These are phyloP conservation scores for Protobothrops mucrosquamatus DNA, from an alignment of 2,113 vertebrate species.

Conservation along the genomic window DNA sequence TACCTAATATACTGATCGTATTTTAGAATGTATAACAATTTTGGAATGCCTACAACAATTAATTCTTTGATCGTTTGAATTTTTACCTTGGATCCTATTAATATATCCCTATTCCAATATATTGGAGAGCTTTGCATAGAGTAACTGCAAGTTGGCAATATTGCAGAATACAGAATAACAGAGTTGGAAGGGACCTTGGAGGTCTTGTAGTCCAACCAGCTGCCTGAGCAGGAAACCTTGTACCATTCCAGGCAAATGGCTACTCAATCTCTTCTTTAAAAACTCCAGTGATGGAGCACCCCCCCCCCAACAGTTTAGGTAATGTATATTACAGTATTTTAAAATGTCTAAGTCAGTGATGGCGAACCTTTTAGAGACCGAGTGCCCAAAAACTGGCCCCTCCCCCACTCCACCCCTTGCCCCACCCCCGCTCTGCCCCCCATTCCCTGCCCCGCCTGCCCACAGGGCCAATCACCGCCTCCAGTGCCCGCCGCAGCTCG, in stretches of 20 bases:
- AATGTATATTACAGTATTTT: neutral
- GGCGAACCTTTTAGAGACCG: too few species aligned
- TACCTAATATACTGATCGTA: constrained; percentile 34
- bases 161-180: neutral
- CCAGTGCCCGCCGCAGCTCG: too few species aligned
- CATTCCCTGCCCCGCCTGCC: too few species aligned
- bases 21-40: constrained; percentile 51
- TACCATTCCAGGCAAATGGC: neutral
- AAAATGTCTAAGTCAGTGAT: neutral
- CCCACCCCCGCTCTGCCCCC: too few species aligned
- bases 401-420: too few species aligned
- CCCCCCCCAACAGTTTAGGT: neutral
- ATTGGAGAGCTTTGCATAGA: neutral
- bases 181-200: neutral
- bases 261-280: neutral
- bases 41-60: neutral
- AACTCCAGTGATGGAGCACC: neutral
- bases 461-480: too few species aligned
- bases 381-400: too few species aligned
- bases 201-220: neutral
- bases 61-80: neutral
- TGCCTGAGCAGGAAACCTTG: neutral
- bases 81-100: neutral
- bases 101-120: neutral
- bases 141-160: neutral